phyloP scores from a whole-genome alignment of 1,140 invertebrate species.

The Bombus breviceps region DNA sequence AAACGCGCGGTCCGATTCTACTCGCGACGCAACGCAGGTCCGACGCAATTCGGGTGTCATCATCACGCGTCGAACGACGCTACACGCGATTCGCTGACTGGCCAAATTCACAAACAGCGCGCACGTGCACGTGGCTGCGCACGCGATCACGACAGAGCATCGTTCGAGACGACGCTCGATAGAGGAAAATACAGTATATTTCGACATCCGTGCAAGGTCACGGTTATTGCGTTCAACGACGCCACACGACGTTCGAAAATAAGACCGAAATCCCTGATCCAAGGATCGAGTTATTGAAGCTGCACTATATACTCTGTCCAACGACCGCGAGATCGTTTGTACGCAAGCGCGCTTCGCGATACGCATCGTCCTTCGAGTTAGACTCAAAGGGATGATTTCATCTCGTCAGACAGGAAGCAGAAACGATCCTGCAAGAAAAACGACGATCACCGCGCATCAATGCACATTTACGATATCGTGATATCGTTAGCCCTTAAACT shows the following conservation, averaged over 20 bases:
- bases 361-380: not conserved
- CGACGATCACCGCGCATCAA: not conserved
- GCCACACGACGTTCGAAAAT: not conserved
- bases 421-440: not conserved
- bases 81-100: no score
- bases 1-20: not conserved
- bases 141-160: not conserved
- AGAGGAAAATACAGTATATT: not conserved
- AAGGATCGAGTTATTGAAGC: no score
- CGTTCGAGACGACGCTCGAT: not conserved
- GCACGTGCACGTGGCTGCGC: conserved; percentile 22
- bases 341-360: no score
- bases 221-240: conserved; percentile 8
- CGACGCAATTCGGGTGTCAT: not conserved
- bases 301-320: no score
- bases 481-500: not conserved
- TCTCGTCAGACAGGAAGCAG: not conserved
- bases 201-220: conserved; percentile 20
- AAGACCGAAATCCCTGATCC: not conserved
- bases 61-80: no score
- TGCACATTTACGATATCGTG: not conserved
- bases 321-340: no score
- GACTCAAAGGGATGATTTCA: not conserved
- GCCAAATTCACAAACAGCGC: not conserved
- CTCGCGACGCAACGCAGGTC: not conserved